These are phyloP conservation scores for Itoplectis maculator DNA, from an alignment of 2,888 invertebrate genomes.

Conservation along the genomic window DNA sequence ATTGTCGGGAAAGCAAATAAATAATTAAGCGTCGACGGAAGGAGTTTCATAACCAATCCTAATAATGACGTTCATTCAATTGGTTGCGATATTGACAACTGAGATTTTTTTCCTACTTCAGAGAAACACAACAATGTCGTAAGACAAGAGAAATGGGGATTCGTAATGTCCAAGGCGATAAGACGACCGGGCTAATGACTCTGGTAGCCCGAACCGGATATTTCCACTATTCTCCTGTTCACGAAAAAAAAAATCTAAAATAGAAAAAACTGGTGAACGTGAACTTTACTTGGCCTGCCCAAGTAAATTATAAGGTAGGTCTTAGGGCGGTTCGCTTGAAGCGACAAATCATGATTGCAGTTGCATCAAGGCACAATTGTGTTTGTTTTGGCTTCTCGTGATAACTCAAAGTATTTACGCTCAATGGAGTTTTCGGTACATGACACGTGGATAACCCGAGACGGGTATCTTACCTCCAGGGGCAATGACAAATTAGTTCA, in stretches of 20 bases:
- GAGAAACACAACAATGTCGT: conserved; percentile 27
- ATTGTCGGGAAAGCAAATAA: background rate
- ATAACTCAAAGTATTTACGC: background rate
- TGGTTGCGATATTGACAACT: conserved; percentile 13
- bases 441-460: conserved; percentile 7
- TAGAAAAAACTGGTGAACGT: background rate
- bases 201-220: background rate
- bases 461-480: background rate
- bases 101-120: conserved; percentile 15
- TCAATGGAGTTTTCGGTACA: background rate
- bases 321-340: background rate
- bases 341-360: background rate
- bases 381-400: background rate
- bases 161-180: background rate
- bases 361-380: background rate
- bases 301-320: background rate
- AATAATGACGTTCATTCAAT: conserved; percentile 13
- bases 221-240: background rate
- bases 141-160: conserved; percentile 26
- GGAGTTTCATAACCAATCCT: conserved; percentile 11
- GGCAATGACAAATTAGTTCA: conserved; percentile 3
- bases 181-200: conserved; percentile 11
- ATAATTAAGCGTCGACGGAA: background rate
- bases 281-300: background rate
- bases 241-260: too few relatives aligned